Percentiles rank a stretch among this genome's conserved stretches.
These are phyloP conservation scores for Synergus umbraculus DNA, from an alignment of 2,888 invertebrate species.

Conservation along the genomic window DNA sequence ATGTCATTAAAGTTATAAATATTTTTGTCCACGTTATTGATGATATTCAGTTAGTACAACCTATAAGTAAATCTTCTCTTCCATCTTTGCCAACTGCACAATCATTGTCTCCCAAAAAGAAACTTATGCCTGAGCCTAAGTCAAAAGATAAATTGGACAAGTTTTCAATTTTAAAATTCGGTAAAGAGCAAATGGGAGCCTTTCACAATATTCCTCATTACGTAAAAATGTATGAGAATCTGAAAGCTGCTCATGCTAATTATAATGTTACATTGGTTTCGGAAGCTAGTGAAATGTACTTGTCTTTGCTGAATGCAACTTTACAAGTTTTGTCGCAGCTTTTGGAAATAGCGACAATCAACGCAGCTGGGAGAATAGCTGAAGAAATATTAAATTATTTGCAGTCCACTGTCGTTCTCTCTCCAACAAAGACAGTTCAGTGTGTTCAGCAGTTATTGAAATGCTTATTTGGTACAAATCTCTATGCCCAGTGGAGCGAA, in stretches of 20 bases:
- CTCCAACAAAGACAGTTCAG: conserved; percentile 84
- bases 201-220: conserved; percentile 88
- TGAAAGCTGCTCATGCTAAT: conserved; percentile 90
- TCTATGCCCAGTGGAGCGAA: conserved; percentile 78
- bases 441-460: conserved; percentile 88
- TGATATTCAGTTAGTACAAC: conserved; percentile 76
- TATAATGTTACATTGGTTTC: conserved; percentile 92
- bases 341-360: conserved; percentile 83
- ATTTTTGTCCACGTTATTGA: conserved; percentile 88
- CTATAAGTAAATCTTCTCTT: conserved; percentile 79
- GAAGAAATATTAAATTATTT: conserved; percentile 90
- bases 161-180: conserved; percentile 65
- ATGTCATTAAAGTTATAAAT: conserved; percentile 85
- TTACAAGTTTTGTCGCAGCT: conserved; percentile 83
- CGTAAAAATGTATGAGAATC: conserved; percentile 88
- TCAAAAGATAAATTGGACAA: conserved; percentile 78
- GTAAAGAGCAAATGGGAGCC: conserved; percentile 60
- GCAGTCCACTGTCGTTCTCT: conserved; percentile 84
- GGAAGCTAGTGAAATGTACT: conserved; percentile 86
- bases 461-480: conserved; percentile 88
- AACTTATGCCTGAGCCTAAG: conserved; percentile 70
- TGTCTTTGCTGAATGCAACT: conserved; percentile 82
- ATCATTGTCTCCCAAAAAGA: conserved; percentile 77
- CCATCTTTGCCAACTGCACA: conserved; percentile 79
- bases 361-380: conserved; percentile 85